Conservation (phyloP, 2,797 vertebrate species). For the Pseudochromis fuscus region DNA sequence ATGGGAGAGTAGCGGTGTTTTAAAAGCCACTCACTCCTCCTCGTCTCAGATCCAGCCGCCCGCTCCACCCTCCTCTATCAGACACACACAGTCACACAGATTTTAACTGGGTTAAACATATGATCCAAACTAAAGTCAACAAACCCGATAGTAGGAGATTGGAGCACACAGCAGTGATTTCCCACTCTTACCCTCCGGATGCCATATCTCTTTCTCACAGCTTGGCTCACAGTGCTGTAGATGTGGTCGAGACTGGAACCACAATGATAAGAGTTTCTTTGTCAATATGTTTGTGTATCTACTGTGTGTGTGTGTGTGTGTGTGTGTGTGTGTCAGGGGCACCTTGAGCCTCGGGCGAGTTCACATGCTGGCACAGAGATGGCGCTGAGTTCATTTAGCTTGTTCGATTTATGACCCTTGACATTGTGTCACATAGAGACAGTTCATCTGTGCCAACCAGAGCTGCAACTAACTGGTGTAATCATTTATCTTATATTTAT, state of each 20-base stretch:
- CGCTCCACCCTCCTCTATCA: background rate
- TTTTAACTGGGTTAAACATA: conserved; percentile 36
- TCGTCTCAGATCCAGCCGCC: conserved; percentile 10
- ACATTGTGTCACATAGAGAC: conserved; percentile 4
- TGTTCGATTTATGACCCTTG: conserved; percentile 10
- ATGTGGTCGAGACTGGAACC: conserved; percentile 63
- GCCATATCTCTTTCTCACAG: conserved; percentile 64
- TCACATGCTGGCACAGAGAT: conserved; percentile 42
- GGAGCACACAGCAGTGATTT: conserved; percentile 58
- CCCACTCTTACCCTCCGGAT: conserved; percentile 29
- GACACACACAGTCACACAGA: conserved; percentile 12
- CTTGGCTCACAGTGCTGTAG: conserved; percentile 16
- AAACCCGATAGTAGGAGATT: conserved; percentile 41
- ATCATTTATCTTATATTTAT: background rate
- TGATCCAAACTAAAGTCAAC: conserved; percentile 58
- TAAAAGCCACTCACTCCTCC: conserved; percentile 16
- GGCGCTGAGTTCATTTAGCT: conserved; percentile 34
- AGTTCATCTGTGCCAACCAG: conserved; percentile 16
- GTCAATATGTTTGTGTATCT: conserved; percentile 42
- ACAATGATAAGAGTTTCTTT: conserved; percentile 71
- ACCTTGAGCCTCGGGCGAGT: conserved; percentile 55
- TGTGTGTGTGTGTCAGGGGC: conserved; percentile 42
- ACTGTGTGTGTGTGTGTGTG: conserved; percentile 20
- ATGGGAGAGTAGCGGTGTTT: conserved; percentile 1
- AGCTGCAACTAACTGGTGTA: background rate